Evolutionary conservation across 1,140 invertebrate genomes (phyloP), one percentile per base, ranked within the genome.

Genomic region (Drosophila sp.): DNA sequence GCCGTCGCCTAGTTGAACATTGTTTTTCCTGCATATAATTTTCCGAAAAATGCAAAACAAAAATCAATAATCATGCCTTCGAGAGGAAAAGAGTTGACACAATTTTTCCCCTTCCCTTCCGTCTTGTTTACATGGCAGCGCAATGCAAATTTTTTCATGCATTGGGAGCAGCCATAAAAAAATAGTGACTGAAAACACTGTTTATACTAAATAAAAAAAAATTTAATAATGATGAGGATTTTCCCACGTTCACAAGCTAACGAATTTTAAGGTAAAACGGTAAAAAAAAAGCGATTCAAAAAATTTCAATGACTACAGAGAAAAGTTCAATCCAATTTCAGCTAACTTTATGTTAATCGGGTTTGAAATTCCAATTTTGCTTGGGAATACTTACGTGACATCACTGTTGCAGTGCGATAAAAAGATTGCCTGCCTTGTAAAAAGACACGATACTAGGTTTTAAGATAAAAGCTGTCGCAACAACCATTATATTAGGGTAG

Each of bases 21-120:
- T 1, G 8, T 50, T 50, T 50, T 27, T 50, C 41, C 3, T 44
- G 41, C 41, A 44, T 44, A 44, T 44, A 1, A 44, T 44, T 17
- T 44, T 44, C 44, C 44, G 44, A 50, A 50, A 47, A 50, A 27
- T 50, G 44, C 23, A 50, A 50, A 50, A 50, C 7, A 50, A 50
- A 50, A 50, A 50, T 50, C 44, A 27, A 50, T 50, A 27, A 50
- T 50, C 23, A 50, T 27, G 6, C 23, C 44, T 47, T 47, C 17
- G 17, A 47, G 44, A 6, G 44, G 44, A 47, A 47, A 50, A 27
- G 8, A 50, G 44, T 10, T 50, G 44, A 50, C 44, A 50, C 44
- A 50, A 50, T 50, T 50, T 50, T 27, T 8, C 44, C 8, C 41
- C 17, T 35, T 1, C 7, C 8, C 33, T 11, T 11, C 4, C 10